These are phyloP conservation scores for Taeniopygia guttata DNA, from an alignment of 2,797 vertebrate genomes.

Conservation along the genomic window DNA sequence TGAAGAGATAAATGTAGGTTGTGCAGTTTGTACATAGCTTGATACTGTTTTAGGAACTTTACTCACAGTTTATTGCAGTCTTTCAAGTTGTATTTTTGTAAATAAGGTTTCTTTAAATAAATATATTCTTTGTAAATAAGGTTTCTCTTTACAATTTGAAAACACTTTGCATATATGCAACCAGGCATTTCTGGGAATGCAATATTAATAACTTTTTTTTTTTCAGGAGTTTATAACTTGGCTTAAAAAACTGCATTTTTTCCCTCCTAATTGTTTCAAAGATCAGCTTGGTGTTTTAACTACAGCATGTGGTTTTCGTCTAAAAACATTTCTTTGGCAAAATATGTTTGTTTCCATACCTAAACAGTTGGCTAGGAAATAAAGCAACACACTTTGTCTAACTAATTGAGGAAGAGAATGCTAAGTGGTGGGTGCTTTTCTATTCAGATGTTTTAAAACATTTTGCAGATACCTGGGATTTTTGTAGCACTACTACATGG, in stretches of 20 bases:
- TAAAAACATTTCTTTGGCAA: slow-evolving; percentile 19
- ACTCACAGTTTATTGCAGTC: neutral
- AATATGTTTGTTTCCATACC: slow-evolving; percentile 56
- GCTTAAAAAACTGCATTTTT: neutral
- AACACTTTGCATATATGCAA: neutral
- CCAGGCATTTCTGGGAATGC: slow-evolving; percentile 2
- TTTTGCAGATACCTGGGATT: neutral
- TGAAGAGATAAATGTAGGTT: neutral
- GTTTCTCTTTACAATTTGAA: neutral
- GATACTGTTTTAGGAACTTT: neutral
- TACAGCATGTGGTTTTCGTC: slow-evolving; percentile 41
- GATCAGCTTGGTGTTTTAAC: slow-evolving; percentile 28
- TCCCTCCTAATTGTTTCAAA: neutral
- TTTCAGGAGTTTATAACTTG: slow-evolving; percentile 44
- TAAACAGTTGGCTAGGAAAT: slow-evolving; percentile 29
- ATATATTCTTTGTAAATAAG: neutral
- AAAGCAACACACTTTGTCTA: neutral
- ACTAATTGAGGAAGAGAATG: slow-evolving; percentile 26
- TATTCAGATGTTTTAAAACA: neutral
- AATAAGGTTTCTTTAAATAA: neutral
- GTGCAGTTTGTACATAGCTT: neutral
- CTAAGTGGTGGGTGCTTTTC: neutral
- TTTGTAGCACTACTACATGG: neutral
- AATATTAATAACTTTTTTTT: neutral
- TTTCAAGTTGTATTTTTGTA: neutral